Evolutionary conservation across 2,888 invertebrate genomes (phyloP), one percentile per base, ranked within the genome.

Genomic region (Halictus ligatus): DNA sequence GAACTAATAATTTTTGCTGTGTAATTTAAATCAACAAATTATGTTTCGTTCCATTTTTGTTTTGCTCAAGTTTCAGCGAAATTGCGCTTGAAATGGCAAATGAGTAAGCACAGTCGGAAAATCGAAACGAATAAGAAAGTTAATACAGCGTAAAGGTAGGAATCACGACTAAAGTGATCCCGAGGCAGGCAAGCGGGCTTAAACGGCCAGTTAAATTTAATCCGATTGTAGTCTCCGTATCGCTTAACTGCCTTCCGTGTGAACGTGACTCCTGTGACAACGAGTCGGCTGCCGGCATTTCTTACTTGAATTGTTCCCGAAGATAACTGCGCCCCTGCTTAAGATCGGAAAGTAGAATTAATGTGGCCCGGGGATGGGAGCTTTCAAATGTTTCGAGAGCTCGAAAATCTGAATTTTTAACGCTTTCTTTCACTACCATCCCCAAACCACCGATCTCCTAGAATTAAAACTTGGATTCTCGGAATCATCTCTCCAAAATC

Each of bases 261-360:
- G 43, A 71, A 71, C 71, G 71, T 71, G 71, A 71, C 71, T 71
- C n/a, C 43, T 71, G 71, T 43, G 71, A 71, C 71, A 71, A 43
- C 43, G 71, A 71, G 71, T 71, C 13, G 5, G 71, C n/a, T 43
- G 69, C n/a, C 40, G 43, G 40, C 43, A n/a, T n/a, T 71, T 71
- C 43, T 40, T 71, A 43, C 71, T 71, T 43, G n/a, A 71, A 43
- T 43, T 43, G 21, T 40, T 43, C 43, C 43, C 0, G 43, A 71
- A 43, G 71, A 71, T 43, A 71, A 40, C 71, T 71, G n/a, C 18
- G 15, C 12, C 40, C 43, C 13, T 2, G 71, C n/a, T 71, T n/a
- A n/a, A 43, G 40, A 43, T 7, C 40, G 6, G 2, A 12, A n/a
- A 21, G 69, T 0, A 13, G 13, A 40, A 43, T 43, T 25, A 21